Percentiles rank a stretch among this genome's conserved stretches.
Conservation (phyloP, 2,113 vertebrate genomes). For the Mormyrus lacerda region DNA sequence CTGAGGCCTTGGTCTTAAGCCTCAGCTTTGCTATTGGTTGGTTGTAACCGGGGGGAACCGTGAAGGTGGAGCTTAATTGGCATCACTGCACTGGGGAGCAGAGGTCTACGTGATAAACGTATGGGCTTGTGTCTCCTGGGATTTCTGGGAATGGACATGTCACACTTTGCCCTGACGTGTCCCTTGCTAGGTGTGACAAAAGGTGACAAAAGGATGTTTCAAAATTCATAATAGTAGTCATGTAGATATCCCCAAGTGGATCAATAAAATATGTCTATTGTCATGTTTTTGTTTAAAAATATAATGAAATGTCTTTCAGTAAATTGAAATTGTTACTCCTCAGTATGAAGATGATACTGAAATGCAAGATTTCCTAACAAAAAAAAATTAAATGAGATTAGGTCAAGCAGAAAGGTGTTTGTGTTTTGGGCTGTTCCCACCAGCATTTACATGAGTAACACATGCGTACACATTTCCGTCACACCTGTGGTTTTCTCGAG, state of each 20-base stretch:
- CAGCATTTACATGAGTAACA: constrained; percentile 1
- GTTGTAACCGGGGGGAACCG: not conserved
- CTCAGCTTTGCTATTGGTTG: not conserved
- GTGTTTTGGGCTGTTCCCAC: not conserved
- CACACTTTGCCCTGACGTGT: not conserved
- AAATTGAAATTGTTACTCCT: not conserved
- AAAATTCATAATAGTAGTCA: not conserved
- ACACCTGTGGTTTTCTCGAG: not conserved
- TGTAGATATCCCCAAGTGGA: not conserved
- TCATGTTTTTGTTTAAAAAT: not conserved
- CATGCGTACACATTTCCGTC: constrained; percentile 13
- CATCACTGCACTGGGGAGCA: not conserved
- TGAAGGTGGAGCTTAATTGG: not conserved
- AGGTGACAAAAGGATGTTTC: not conserved
- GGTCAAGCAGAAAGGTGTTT: not conserved
- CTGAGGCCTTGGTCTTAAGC: not conserved
- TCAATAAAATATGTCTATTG: not conserved
- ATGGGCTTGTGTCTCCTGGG: not conserved
- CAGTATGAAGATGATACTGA: not conserved
- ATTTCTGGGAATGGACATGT: not conserved
- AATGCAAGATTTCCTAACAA: not conserved
- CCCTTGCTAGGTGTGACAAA: not conserved
- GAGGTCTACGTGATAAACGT: not conserved
- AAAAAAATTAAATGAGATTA: not conserved
- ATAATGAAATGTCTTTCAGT: not conserved